Base-by-base conservation (phyloP, 2,113 vertebrate species). In the Corvus moneduloides region DNA sequence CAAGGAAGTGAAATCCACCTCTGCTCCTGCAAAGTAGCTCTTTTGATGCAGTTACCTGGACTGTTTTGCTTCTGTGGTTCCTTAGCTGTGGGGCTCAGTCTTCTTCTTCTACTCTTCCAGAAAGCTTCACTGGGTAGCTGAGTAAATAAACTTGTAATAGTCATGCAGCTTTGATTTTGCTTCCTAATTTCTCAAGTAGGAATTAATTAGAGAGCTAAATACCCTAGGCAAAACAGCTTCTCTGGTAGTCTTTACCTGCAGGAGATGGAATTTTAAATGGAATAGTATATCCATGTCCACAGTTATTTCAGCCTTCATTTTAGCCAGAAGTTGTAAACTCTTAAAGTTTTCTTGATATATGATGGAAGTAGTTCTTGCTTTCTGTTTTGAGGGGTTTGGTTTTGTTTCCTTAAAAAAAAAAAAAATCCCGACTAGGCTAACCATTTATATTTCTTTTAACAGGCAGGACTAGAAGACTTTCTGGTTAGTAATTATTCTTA, bases 181-280 rank as follows among this genome's bases (percentile, higher is more conserved):
- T 93, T 93, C 63, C 48, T 90, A 81, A 92, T 84, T 90, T 90
- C 59, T 95, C 48, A 81, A 89, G 89, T 61, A 94, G 41, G 43
- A 92, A 63, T 88, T 97, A 91, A 81, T 90, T 90, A 77, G 59
- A 83, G 22, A 27, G 14, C 59, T 90, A 71, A 90, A 92, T 74
- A 69, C n/a, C 39, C 56, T 55, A 72, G 48, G 76, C 64, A 89
- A 78, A 94, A 55, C 46, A 85, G 55, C 84, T 93, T 88, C 24
- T 44, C 51, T 81, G 30, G 13, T 78, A 81, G 61, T 52, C 58
- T 76, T 94, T 94, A 80, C 84, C 92, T 76, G 41, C 71, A 88
- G 78, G 61, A 84, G 41, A 95, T 66, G 66, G 51, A 51, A 68
- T 83, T 97, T 35, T 91, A 93, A 77, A 64, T 73, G 32, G 13